Conservation (phyloP, 2,888 invertebrate species). For the Gnatocerus cornutus region DNA sequence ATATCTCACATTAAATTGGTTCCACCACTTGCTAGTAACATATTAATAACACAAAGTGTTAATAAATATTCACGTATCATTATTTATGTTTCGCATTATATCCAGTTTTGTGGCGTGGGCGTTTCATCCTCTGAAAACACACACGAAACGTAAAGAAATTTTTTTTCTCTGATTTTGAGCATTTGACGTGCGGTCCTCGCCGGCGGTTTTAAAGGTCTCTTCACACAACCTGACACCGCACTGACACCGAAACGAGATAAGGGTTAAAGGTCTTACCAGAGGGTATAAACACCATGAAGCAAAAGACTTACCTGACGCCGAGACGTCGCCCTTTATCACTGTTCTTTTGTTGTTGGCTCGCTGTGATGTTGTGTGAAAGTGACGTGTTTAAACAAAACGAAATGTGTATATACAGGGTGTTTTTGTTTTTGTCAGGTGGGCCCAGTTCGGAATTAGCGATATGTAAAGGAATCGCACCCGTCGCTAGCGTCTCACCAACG, state of each 20-base stretch:
- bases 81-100: slow-evolving; percentile 51
- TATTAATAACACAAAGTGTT: slow-evolving; percentile 54
- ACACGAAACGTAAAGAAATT: neutral
- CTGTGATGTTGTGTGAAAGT: slow-evolving; percentile 5
- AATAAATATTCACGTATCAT: slow-evolving; percentile 53
- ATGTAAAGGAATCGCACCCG: slow-evolving; percentile 39
- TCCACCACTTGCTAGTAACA: slow-evolving; percentile 49
- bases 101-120: slow-evolving; percentile 33
- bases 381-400: neutral
- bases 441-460: slow-evolving; percentile 38
- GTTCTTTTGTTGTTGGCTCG: slow-evolving; percentile 3
- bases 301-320: slow-evolving; percentile 42
- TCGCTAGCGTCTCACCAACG: slow-evolving; percentile 43
- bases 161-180: neutral
- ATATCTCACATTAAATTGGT: slow-evolving; percentile 46
- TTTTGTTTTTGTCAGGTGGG: slow-evolving; percentile 43
- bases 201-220: slow-evolving; percentile 28
- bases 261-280: slow-evolving; percentile 58
- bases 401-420: slow-evolving; percentile 31
- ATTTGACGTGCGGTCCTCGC: slow-evolving; percentile 19
- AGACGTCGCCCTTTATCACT: slow-evolving; percentile 37
- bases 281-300: slow-evolving; percentile 43
- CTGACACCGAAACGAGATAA: slow-evolving; percentile 58
- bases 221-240: slow-evolving; percentile 56
- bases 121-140: neutral